Conservation (phyloP, 2,888 invertebrate species). For the Lepidochrysops patricia region DNA sequence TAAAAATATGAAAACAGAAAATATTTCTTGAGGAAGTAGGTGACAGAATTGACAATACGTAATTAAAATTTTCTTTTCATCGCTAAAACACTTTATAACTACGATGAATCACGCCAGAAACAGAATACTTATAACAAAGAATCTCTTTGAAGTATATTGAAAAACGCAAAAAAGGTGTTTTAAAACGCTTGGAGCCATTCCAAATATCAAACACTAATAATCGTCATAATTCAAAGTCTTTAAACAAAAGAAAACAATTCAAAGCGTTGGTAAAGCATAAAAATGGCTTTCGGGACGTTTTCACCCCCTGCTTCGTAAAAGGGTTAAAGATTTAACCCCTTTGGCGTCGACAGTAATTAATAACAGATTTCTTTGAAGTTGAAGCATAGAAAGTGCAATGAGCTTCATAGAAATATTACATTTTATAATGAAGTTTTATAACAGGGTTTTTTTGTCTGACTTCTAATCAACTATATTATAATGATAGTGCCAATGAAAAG, state of each 20-base stretch:
- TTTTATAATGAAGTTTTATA: slow-evolving; percentile 4
- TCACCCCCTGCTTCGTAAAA: slow-evolving; percentile 39
- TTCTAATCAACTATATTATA: not conserved
- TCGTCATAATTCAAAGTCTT: slow-evolving; percentile 64
- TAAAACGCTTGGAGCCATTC: slow-evolving; percentile 18
- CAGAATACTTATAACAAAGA: slow-evolving; percentile 15
- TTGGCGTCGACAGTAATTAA: slow-evolving; percentile 63
- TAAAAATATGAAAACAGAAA: no score
- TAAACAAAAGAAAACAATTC: slow-evolving; percentile 63
- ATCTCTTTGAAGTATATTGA: slow-evolving; percentile 21
- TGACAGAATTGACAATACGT: no score
- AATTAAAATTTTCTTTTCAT: not conserved
- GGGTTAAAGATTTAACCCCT: slow-evolving; percentile 59
- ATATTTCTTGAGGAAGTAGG: no score
- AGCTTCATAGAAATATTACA: slow-evolving; percentile 2
- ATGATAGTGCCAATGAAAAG: not conserved
- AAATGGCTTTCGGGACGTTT: slow-evolving; percentile 54
- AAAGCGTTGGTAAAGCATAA: slow-evolving; percentile 57
- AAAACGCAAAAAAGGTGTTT: slow-evolving; percentile 18
- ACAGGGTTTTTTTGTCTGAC: not conserved
- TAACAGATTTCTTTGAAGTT: slow-evolving; percentile 47
- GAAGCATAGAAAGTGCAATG: slow-evolving; percentile 30
- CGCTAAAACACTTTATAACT: not conserved
- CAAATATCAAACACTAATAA: slow-evolving; percentile 64
- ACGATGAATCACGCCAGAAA: not conserved